Percentiles rank a stretch among this genome's conserved stretches.
These are phyloP conservation scores for Crepidodera aurea DNA, from an alignment of 2,888 invertebrate species.

Conservation along the genomic window DNA sequence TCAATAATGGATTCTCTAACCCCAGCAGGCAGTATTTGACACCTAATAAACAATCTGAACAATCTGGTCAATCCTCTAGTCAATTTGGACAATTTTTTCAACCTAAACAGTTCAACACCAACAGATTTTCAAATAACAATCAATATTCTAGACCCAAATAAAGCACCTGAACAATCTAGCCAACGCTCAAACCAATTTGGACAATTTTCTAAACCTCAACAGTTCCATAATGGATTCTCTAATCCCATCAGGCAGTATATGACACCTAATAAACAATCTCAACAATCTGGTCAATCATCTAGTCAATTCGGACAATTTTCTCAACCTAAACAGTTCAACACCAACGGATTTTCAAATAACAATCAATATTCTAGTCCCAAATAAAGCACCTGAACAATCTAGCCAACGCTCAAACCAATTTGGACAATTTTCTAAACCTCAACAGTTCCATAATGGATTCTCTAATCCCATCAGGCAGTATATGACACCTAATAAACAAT, in stretches of 20 bases:
- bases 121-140: no score
- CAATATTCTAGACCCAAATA: no score
- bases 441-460: neutral
- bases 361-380: constrained; percentile 11
- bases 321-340: neutral
- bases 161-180: no score
- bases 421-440: neutral
- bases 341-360: neutral
- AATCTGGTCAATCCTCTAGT: no score
- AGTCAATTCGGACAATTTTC: constrained; percentile 1
- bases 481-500: neutral
- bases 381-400: constrained; percentile 1
- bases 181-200: neutral
- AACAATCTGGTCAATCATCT: constrained; percentile 2
- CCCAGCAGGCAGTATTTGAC: no score
- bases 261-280: neutral
- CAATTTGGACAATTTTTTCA: no score
- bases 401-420: neutral
- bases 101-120: no score
- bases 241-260: no score
- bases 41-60: no score
- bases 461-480: constrained; percentile 2
- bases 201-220: neutral
- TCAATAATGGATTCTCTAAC: no score
- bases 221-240: no score